Base-by-base conservation (phyloP, 2,113 vertebrate species). In the Ceyx margarethae region DNA sequence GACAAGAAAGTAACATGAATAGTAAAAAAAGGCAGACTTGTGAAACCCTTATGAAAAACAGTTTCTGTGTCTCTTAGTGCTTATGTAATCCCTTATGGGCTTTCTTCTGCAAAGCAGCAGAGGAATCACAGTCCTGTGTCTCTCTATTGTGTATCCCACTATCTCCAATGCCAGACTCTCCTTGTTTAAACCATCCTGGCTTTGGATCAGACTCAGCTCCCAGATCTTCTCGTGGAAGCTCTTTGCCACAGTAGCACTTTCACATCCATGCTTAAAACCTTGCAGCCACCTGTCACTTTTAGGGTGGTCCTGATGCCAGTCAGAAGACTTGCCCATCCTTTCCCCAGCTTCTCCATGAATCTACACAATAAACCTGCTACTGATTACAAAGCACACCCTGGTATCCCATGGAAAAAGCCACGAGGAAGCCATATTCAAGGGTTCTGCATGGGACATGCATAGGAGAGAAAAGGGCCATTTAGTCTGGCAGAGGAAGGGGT, bases 401-500 rank as follows among this genome's bases (percentile, higher is more conserved):
- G 31, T 54, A 60, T 58, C 40, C 33, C 61, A 50, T 4, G 11
- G 33, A 14, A 60, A 42, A 60, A 25, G 45, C 45, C 57, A 54
- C 0, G 0, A 29, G 23, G 11, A 60, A 48, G 21, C 5, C 15
- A 18, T 6, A 65, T 22, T 51, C 46, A 78, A n/a, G n/a, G 26
- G 37, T 35, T 25, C 7, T 23, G 21, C 48, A 23, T 23, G 48
- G 48, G 48, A 50, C 48, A 50, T 18, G 37, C 48, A 80, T 6
- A 75, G 16, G 20, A 58, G 13, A 29, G 2, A 54, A 26, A 54
- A 50, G 50, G 12, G 12, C 3, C 40, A 28, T 16, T 42, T 23
- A 11, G n/a, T 50, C 42, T 28, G 13, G 20, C 0, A 1, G 19
- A 25, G 22, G 20, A 26, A 56, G 20, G 6, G 6, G 10, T 6